Base-by-base conservation (phyloP, 2,113 vertebrate genomes). In the Grantiella picta region DNA sequence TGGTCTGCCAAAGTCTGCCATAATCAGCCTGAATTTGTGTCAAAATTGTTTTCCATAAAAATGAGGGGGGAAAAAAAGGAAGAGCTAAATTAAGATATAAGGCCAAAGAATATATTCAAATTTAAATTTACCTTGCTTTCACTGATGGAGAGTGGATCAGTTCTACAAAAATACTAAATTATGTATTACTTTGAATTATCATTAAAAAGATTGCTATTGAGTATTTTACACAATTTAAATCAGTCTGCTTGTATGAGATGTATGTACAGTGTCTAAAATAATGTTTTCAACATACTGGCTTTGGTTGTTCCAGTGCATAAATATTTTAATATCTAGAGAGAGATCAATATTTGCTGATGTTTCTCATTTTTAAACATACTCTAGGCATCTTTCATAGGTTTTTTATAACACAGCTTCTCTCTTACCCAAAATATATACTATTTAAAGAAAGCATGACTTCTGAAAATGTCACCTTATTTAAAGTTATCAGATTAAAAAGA, bases 111-210 rank as follows among this genome's bases (percentile, higher is more conserved):
- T 42, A 50, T 45, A 84, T 65, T 78, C 45, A 87, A 66, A 89
- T 81, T 91, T 78, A 89, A 92, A 91, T 94, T 79, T 85, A 91
- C 75, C 65, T 87, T 73, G 24, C 31, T 84, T 89, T 86, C 61
- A 61, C n/a, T 82, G 61, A 69, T 5, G 50, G 47, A 95, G n/a
- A 89, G 12, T 38, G 42, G 50, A 70, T 90, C 38, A 52, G 49
- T 60, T 82, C 70, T 85, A 72, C 15, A 76, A 60, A 91, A 93
- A 4, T n/a, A 69, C 69, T 42, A 91, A 75, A 86, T 69, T 33
- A 77, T 53, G 18, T 29, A 80, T 45, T 78, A 63, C 44, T 88
- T 88, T 22, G 88, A 84, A 64, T 82, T 73, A 85, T 69, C 24
- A 72, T 79, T 72, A 4, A 85, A 87, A 85, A 79, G 36, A 50